Percentiles rank a stretch among this genome's conserved stretches.
Evolutionary conservation across 2,797 vertebrate species (phyloP).

Genomic region (Sebastes itinus): DNA sequence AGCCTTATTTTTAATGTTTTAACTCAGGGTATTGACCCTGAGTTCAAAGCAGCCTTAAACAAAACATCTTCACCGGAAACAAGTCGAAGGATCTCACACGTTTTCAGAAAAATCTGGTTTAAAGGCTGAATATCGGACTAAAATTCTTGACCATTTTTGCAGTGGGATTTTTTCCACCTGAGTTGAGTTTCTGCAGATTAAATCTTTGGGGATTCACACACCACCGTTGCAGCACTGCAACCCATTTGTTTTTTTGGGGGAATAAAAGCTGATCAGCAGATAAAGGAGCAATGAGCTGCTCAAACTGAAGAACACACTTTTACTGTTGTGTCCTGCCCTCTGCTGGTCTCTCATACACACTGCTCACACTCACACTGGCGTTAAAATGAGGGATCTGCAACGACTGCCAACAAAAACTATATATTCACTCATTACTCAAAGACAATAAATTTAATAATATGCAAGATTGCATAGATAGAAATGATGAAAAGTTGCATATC

Average conservation of each 20-base stretch:
- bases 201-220: neutral
- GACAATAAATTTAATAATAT: neutral
- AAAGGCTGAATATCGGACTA: neutral
- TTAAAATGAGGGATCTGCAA: neutral
- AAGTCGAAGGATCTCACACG: neutral
- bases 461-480: neutral
- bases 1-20: neutral
- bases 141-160: neutral
- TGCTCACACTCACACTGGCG: neutral
- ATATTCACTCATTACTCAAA: neutral
- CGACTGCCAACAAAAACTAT: neutral
- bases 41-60: neutral
- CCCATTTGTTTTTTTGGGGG: neutral
- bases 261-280: neutral
- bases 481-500: neutral
- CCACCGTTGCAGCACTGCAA: neutral
- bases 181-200: neutral
- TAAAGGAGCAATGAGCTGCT: rapidly evolving
- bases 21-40: neutral
- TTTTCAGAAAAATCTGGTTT: neutral
- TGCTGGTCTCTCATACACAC: slow-evolving; percentile 45
- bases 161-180: neutral
- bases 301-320: neutral
- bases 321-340: slow-evolving; percentile 56
- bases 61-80: neutral